Evolutionary conservation across 2,113 vertebrate genomes (phyloP).

Genomic region (Cynopterus brachyotis): DNA sequence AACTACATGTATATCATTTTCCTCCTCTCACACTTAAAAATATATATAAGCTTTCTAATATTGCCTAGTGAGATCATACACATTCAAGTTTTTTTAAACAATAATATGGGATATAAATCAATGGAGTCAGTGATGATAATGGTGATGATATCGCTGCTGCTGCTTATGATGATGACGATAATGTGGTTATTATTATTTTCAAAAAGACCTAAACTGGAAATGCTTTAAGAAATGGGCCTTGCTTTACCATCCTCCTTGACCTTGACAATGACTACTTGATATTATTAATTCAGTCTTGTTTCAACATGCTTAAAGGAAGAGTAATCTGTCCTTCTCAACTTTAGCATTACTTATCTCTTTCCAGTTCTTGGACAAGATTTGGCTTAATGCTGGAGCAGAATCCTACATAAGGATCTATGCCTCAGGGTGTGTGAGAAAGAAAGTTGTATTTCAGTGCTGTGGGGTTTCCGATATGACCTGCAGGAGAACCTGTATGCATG

Average conservation of each 20-base stretch:
- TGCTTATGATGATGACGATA: background rate
- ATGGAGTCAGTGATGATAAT: background rate
- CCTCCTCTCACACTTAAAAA: background rate
- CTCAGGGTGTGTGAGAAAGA: background rate
- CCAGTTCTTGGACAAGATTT: background rate
- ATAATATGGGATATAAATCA: background rate
- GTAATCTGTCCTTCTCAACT: background rate
- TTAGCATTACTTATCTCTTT: background rate
- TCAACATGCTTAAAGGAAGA: background rate
- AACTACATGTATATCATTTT: background rate
- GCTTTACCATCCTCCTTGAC: background rate
- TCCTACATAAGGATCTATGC: background rate
- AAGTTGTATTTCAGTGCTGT: background rate
- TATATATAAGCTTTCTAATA: background rate
- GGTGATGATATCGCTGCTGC: background rate
- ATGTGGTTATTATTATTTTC: background rate
- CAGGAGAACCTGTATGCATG: background rate
- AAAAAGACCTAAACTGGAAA: background rate
- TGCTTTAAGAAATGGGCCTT: background rate
- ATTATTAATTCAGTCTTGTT: conserved; percentile 20
- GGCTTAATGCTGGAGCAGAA: background rate
- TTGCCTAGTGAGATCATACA: background rate
- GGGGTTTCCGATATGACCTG: background rate
- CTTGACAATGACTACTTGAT: background rate
- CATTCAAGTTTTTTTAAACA: background rate